phyloP scores from a whole-genome alignment of 2,888 invertebrate genomes.

The Erebia aethiops region DNA sequence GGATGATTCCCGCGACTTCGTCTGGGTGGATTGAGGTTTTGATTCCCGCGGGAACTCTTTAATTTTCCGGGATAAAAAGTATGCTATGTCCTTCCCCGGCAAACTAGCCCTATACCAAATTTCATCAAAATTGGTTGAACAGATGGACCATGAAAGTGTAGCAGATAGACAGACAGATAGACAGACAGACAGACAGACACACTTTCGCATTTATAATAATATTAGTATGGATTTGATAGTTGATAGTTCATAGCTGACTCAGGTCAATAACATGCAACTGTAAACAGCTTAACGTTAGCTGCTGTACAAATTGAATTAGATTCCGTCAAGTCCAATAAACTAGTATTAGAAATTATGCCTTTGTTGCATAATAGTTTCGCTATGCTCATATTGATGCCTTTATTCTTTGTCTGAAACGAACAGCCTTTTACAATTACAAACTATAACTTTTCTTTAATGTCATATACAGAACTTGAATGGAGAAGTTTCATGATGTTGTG shows the following conservation, averaged over 20 bases:
- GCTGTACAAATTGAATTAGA: constrained; percentile 68
- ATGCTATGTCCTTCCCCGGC: too few relatives aligned
- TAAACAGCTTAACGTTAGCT: constrained; percentile 53
- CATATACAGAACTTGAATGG: not conserved
- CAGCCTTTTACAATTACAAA: not conserved
- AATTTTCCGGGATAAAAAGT: too few relatives aligned
- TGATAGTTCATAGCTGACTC: constrained; percentile 38
- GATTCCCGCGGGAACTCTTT: too few relatives aligned
- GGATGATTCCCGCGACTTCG: too few relatives aligned
- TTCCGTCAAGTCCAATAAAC: constrained; percentile 55
- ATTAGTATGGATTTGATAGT: constrained; percentile 14
- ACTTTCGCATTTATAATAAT: too few relatives aligned
- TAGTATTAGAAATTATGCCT: constrained; percentile 52
- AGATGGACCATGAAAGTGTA: too few relatives aligned
- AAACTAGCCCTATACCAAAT: too few relatives aligned
- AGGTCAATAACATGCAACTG: constrained; percentile 62
- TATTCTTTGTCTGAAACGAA: not conserved
- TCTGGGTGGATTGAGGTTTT: too few relatives aligned
- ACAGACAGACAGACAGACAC: too few relatives aligned
- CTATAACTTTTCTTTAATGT: not conserved
- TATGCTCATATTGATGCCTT: constrained; percentile 12
- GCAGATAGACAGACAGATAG: too few relatives aligned
- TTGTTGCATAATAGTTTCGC: constrained; percentile 54
- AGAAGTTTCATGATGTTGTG: too few relatives aligned
- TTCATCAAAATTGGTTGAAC: too few relatives aligned